These are phyloP conservation scores for Carettochelys insculpta DNA, from an alignment of 2,113 vertebrate species.

Conservation along the genomic window DNA sequence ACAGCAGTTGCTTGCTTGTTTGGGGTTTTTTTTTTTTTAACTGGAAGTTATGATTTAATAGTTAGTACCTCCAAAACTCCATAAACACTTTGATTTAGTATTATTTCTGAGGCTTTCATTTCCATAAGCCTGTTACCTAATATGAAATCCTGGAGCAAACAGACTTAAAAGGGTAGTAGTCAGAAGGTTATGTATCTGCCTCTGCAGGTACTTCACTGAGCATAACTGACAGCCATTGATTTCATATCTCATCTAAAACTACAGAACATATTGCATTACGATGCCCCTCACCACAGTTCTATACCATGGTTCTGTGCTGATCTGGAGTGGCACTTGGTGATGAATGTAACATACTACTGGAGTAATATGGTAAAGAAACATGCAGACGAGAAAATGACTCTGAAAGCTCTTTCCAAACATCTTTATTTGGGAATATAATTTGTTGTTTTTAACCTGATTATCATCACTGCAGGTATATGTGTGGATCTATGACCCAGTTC, in stretches of 20 bases:
- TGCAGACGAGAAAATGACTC: background rate
- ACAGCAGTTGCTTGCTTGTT: background rate
- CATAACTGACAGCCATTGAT: background rate
- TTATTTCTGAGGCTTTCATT: background rate
- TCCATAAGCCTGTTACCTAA: background rate
- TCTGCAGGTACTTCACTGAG: background rate
- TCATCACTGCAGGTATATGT: conserved; percentile 90
- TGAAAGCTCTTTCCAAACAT: background rate
- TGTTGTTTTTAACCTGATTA: background rate
- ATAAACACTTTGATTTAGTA: background rate
- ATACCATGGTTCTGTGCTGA: accelerated
- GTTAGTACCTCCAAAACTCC: background rate
- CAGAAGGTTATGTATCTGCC: background rate
- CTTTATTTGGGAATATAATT: background rate
- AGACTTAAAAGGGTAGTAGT: background rate
- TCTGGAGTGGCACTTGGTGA: background rate
- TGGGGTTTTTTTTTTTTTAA: background rate
- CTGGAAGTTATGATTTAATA: background rate
- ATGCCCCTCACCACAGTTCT: accelerated
- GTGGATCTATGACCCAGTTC: conserved; percentile 99
- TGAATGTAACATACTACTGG: background rate
- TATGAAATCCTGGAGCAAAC: background rate
- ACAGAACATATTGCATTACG: accelerated
- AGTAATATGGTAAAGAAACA: background rate
- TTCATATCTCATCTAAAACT: background rate